Evolutionary conservation across 2,113 vertebrate genomes (phyloP), one percentile per base, ranked within the genome.

Genomic region (Pachypanchax playfairii): DNA sequence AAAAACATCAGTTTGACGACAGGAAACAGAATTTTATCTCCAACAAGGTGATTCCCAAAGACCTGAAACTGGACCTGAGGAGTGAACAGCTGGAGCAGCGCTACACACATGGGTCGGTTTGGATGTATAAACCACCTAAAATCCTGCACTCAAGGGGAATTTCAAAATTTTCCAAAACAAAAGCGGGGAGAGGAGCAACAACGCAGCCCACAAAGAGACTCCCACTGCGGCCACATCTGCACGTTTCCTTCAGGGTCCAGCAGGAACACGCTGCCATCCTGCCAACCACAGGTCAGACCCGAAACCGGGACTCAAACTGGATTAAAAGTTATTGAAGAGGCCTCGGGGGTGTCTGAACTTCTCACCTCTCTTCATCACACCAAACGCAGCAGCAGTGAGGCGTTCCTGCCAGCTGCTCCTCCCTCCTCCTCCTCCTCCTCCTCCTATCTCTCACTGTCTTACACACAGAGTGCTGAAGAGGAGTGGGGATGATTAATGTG

Each of bases 171-270:
- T 76, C 74, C 71, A 69, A 80, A 80, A 70, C 59, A 75, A 73
- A 82, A 68, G 57, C 35, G 22, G 28, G 38, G 22, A 15, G 55
- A 42, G 60, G 63, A 59, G 76, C 50, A 67, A 63, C 49, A 22
- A n/a, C n/a, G 29, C 50, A 41, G 70, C 8, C 18, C 61, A 53
- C 50, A 59, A 70, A 60, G 65, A 47, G 54, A 75, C 63, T 82
- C 73, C 78, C 50, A 73, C 79, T 82, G 81, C 47, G 79, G 76
- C 79, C 76, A 77, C 79, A 84, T 82, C 79, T 81, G 84, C 73
- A 35, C 76, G 70, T 80, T 82, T 82, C 73, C 80, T 84, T 60
- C 38, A 66, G 56, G 65, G 60, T 72, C 59, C 72, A 70, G 75
- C 53, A 65, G 54, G 70, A 72, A 54, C n/a, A 18, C 33, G 11